Percentiles rank a stretch among this genome's conserved stretches.
phyloP scores from a whole-genome alignment of 2,888 invertebrate genomes.

The Spialia ferax region DNA sequence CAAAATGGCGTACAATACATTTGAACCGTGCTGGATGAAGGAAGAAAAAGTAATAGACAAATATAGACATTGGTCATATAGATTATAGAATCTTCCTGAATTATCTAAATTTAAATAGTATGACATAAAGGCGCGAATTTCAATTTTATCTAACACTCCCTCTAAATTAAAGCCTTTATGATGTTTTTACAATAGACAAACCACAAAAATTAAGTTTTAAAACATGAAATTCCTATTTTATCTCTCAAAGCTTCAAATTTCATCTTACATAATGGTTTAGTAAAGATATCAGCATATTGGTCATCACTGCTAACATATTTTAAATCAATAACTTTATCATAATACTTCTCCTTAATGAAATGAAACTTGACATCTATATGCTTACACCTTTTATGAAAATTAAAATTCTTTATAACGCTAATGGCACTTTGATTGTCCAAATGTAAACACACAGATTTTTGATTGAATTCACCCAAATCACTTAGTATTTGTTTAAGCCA shows the following conservation, averaged over 20 bases:
- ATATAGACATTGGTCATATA: too few relatives aligned
- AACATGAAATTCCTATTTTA: too few relatives aligned
- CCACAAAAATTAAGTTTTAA: too few relatives aligned
- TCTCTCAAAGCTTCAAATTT: constrained; percentile 8
- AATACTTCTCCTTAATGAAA: constrained; percentile 41
- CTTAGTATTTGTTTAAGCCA: not conserved
- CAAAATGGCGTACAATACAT: too few relatives aligned
- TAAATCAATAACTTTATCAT: constrained; percentile 24
- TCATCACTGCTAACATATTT: constrained; percentile 31
- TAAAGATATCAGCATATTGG: constrained; percentile 38
- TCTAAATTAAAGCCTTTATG: too few relatives aligned
- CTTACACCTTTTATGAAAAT: constrained; percentile 40
- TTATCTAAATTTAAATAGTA: too few relatives aligned
- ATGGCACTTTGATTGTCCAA: not conserved
- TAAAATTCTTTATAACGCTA: constrained; percentile 39
- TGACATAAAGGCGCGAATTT: too few relatives aligned
- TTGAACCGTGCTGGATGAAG: too few relatives aligned
- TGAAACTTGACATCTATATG: constrained; percentile 40
- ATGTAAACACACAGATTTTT: not conserved
- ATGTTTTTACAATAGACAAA: too few relatives aligned
- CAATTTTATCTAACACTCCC: too few relatives aligned
- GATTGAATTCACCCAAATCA: not conserved
- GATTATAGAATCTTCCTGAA: too few relatives aligned
- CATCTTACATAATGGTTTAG: constrained; percentile 16
- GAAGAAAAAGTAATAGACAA: too few relatives aligned